These are phyloP conservation scores for Helobdella robusta DNA, from an alignment of 2,888 invertebrate species.

Conservation along the genomic window DNA sequence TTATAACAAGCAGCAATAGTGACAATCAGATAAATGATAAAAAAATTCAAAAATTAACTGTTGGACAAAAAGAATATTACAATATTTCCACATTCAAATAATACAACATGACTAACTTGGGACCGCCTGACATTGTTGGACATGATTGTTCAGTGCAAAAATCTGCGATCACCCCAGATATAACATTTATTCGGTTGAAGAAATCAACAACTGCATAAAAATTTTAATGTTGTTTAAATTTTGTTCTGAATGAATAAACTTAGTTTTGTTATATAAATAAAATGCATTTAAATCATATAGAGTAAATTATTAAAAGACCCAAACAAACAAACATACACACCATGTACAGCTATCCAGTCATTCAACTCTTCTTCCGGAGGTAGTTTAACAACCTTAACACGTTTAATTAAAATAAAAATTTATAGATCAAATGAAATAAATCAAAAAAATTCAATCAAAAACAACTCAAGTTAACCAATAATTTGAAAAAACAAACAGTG, in stretches of 20 bases:
- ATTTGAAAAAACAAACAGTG: neutral
- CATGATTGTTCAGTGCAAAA: conserved; percentile 73
- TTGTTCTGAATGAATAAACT: neutral
- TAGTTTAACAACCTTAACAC: conserved; percentile 58
- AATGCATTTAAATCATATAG: too few relatives aligned
- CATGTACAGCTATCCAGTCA: conserved; percentile 87
- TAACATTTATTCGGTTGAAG: conserved; percentile 81
- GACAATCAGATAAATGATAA: too few relatives aligned
- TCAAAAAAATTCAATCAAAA: neutral
- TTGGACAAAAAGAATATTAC: too few relatives aligned
- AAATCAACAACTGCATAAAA: conserved; percentile 61
- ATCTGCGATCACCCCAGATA: conserved; percentile 73
- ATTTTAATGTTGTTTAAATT: neutral
- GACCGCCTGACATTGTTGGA: conserved; percentile 81
- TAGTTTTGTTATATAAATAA: too few relatives aligned
- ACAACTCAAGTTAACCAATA: neutral
- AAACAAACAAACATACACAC: conserved; percentile 51
- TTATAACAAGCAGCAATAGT: too few relatives aligned
- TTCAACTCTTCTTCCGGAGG: conserved; percentile 70
- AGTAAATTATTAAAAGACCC: too few relatives aligned
- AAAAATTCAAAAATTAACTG: too few relatives aligned
- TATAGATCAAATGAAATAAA: neutral
- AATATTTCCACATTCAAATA: neutral
- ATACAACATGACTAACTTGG: conserved; percentile 53
- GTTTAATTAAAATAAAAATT: neutral